Percentiles rank a stretch among this genome's conserved stretches.
phyloP scores from a whole-genome alignment of 1,140 invertebrate species.

The Drosophila simulans region DNA sequence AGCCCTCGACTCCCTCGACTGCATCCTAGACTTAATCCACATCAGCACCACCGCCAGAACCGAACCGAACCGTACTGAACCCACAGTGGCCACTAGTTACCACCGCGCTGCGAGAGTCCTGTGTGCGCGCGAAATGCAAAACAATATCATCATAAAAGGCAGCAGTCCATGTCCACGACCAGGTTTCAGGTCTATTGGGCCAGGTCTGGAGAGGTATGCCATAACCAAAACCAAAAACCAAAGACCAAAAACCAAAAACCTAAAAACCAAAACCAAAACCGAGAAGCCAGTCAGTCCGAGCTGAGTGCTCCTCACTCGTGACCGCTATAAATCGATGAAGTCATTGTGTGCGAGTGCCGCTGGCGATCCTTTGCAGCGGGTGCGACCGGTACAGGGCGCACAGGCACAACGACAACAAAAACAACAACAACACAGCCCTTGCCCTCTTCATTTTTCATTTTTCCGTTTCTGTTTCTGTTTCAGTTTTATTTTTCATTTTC shows the following conservation, averaged over 20 bases:
- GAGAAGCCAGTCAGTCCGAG: constrained; percentile 16
- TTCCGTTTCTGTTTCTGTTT: constrained; percentile 59
- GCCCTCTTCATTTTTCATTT: constrained; percentile 5
- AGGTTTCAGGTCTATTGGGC: background rate
- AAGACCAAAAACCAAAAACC: constrained; percentile 40
- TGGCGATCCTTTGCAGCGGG: constrained; percentile 3
- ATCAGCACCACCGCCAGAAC: constrained; percentile 41
- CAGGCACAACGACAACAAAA: background rate
- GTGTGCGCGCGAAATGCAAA: constrained; percentile 67
- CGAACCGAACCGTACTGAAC: background rate
- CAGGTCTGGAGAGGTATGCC: constrained; percentile 1
- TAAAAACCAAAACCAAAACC: constrained; percentile 41
- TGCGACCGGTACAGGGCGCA: constrained; percentile 2
- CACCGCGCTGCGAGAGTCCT: constrained; percentile 19
- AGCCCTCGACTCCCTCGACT: background rate
- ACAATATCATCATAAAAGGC: constrained; percentile 77
- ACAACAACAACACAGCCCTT: background rate
- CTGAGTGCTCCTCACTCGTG: constrained; percentile 53
- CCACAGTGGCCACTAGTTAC: constrained; percentile 5
- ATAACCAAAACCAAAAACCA: constrained; percentile 32
- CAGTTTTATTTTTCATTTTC: constrained; percentile 61
- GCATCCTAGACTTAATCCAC: constrained; percentile 76
- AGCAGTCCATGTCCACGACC: constrained; percentile 46
- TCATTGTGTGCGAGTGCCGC: constrained; percentile 63
- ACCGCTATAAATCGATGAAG: constrained; percentile 83